Conservation (phyloP, 2,113 vertebrate genomes). For the Urocolius indicus region DNA sequence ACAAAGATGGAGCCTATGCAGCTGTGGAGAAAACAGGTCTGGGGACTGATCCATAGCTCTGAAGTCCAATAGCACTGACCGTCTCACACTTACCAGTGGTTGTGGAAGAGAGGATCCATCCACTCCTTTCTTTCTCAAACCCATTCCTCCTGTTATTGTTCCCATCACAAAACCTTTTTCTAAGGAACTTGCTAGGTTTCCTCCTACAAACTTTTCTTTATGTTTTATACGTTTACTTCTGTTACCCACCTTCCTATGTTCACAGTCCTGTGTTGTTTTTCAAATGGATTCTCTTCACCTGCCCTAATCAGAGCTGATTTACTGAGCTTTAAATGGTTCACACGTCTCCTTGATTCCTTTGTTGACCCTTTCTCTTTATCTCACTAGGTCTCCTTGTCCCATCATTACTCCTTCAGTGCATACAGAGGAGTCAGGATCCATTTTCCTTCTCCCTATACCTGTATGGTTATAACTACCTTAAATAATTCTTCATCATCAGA, state of each 20-base stretch:
- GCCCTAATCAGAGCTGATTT: background rate
- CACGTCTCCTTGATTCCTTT: background rate
- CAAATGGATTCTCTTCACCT: background rate
- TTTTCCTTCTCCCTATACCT: background rate
- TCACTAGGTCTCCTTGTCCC: background rate
- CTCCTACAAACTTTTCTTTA: background rate
- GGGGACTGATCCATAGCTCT: background rate
- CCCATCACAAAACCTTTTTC: background rate
- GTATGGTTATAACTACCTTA: background rate
- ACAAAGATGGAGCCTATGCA: background rate
- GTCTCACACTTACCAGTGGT: background rate
- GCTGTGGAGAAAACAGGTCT: background rate
- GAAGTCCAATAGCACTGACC: background rate
- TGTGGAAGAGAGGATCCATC: background rate
- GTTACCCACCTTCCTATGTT: background rate
- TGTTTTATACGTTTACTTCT: background rate
- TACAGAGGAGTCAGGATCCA: background rate
- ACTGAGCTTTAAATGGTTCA: background rate
- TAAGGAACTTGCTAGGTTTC: background rate
- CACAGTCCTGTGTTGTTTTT: background rate
- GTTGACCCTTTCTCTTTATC: background rate
- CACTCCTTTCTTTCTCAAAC: background rate
- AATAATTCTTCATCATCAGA: background rate
- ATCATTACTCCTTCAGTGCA: background rate
- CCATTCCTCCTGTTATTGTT: background rate